These are phyloP conservation scores for Mus spretus DNA, from an alignment of 2,797 vertebrate genomes.

Conservation along the genomic window DNA sequence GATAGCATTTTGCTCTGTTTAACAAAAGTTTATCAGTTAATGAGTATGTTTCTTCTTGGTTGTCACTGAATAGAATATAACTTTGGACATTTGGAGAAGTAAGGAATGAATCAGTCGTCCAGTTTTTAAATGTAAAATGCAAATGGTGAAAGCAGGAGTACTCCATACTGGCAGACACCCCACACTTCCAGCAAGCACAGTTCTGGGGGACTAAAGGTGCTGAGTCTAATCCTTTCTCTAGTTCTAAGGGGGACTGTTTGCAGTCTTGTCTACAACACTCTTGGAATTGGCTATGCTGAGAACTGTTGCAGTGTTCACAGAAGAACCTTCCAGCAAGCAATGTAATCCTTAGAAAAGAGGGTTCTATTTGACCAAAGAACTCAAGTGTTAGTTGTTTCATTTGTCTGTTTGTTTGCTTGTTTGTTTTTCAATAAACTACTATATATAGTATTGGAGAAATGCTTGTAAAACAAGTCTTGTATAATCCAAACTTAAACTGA, in stretches of 20 bases:
- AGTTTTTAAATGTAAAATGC: conserved; percentile 45
- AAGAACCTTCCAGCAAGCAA: conserved; percentile 8
- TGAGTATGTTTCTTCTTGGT: not conserved
- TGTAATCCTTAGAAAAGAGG: not conserved
- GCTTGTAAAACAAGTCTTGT: not conserved
- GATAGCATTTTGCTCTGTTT: conserved; percentile 33
- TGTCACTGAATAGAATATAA: not conserved
- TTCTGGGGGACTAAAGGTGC: not conserved
- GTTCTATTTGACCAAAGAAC: not conserved
- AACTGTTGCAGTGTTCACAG: not conserved
- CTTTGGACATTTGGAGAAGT: not conserved
- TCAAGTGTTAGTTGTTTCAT: not conserved
- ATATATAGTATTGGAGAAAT: conserved; percentile 4
- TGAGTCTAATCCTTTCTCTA: not conserved
- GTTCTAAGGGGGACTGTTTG: conserved; percentile 19
- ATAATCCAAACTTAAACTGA: conserved; percentile 15
- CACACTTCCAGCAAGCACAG: not conserved
- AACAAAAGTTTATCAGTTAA: conserved; percentile 4
- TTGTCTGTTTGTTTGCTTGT: too few species aligned
- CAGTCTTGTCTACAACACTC: conserved; percentile 12
- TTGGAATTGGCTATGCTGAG: conserved; percentile 48
- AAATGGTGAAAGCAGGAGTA: not conserved
- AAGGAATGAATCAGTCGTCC: not conserved
- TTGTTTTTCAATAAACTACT: not conserved
- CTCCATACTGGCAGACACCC: not conserved